Conservation (phyloP, 2,888 invertebrate species). For the Sarcophaga caerulescens region DNA sequence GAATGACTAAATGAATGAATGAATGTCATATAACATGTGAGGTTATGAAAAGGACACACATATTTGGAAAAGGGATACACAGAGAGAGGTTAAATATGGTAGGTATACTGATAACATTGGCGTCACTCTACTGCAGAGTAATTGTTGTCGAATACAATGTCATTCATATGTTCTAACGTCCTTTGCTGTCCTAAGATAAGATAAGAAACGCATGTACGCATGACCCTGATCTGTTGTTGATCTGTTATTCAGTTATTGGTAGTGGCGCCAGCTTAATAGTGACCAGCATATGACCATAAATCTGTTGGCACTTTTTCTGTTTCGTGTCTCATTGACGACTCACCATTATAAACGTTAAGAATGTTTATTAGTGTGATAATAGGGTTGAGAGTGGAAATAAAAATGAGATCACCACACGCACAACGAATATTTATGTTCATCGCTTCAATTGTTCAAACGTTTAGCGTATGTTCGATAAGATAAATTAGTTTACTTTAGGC, state of each 20-base stretch:
- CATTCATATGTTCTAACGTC: conserved; percentile 53
- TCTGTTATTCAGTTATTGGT: conserved; percentile 9
- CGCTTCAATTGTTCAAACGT: conserved; percentile 46
- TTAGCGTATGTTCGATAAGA: conserved; percentile 45
- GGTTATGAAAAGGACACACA: neutral
- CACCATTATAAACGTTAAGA: neutral
- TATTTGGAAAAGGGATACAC: neutral
- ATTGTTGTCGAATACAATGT: conserved; percentile 60
- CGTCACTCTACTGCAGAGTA: conserved; percentile 52
- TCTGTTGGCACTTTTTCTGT: conserved; percentile 47
- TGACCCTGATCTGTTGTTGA: neutral
- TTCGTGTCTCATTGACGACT: neutral
- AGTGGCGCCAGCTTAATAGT: conserved; percentile 57
- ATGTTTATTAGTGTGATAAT: conserved; percentile 27
- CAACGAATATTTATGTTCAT: conserved; percentile 17
- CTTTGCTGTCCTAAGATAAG: conserved; percentile 43
- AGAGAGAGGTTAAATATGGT: neutral
- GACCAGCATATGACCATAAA: conserved; percentile 39
- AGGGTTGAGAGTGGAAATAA: conserved; percentile 17
- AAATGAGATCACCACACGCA: conserved; percentile 54
- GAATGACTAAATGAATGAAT: conserved; percentile 40
- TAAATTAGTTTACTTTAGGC: neutral
- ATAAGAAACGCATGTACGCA: conserved; percentile 28
- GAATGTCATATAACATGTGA: conserved; percentile 33
- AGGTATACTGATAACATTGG: conserved; percentile 54